phyloP scores from a whole-genome alignment of 2,113 vertebrate species.

The Zonotrichia leucophrys region DNA sequence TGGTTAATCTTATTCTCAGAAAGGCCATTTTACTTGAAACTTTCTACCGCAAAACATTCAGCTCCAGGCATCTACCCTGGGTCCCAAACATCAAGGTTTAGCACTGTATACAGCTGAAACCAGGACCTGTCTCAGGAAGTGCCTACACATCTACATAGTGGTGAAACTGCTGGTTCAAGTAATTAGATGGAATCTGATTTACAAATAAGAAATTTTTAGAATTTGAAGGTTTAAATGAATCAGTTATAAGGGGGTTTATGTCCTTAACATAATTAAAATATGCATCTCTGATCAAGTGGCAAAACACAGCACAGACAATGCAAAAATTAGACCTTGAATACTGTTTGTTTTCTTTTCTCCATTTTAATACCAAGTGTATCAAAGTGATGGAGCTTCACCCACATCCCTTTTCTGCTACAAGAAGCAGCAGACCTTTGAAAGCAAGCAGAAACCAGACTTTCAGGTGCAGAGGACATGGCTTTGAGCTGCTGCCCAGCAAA shows the following conservation, averaged over 20 bases:
- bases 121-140: background rate
- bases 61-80: background rate
- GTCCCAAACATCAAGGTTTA: background rate
- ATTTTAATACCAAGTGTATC: background rate
- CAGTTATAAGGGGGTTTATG: background rate
- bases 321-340: background rate
- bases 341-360: background rate
- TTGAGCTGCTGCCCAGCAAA: background rate
- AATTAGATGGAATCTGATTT: background rate
- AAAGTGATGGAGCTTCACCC: background rate
- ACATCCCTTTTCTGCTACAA: background rate
- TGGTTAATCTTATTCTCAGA: background rate
- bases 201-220: background rate
- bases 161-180: background rate
- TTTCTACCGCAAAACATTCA: background rate
- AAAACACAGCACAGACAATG: background rate
- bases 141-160: fast-evolving
- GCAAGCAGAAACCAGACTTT: background rate
- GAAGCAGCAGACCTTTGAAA: background rate
- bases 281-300: background rate
- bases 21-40: background rate
- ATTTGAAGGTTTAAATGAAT: background rate
- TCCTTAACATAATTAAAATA: background rate
- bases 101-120: background rate
- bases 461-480: background rate